Conservation (phyloP, 2,888 invertebrate genomes). For the Bombyx huttoni region DNA sequence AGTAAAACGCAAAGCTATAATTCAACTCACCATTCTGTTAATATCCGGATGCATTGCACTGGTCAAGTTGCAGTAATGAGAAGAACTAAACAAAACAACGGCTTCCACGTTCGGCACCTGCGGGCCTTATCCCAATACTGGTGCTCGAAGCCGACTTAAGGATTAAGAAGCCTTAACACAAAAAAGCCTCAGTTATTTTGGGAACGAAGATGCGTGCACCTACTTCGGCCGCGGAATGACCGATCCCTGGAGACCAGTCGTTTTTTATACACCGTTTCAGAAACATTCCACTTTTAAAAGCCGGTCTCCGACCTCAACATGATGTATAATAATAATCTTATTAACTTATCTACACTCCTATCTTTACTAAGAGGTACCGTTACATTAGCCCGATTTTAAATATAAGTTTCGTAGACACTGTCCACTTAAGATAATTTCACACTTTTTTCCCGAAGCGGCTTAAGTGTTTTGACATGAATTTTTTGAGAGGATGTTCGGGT, state of each 20-base stretch:
- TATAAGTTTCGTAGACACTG: slow-evolving; percentile 48
- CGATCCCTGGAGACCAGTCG: slow-evolving; percentile 55
- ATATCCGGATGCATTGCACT: slow-evolving; percentile 43
- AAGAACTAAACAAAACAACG: slow-evolving; percentile 19
- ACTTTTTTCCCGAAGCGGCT: slow-evolving; percentile 44
- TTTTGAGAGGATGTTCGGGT: slow-evolving; percentile 22
- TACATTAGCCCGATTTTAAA: slow-evolving; percentile 58
- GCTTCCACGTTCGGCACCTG: slow-evolving; percentile 31
- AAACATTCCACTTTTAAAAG: slow-evolving; percentile 65
- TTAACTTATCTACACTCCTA: slow-evolving; percentile 69
- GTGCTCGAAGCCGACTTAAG: slow-evolving; percentile 18
- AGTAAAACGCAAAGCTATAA: neutral
- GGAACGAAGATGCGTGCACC: slow-evolving; percentile 57
- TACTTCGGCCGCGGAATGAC: slow-evolving; percentile 58
- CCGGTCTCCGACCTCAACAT: slow-evolving; percentile 60
- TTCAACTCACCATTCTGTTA: slow-evolving; percentile 34
- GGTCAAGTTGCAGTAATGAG: slow-evolving; percentile 9
- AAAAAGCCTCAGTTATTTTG: slow-evolving; percentile 31
- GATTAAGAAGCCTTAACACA: slow-evolving; percentile 29
- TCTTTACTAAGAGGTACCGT: slow-evolving; percentile 68
- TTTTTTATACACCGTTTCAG: slow-evolving; percentile 69
- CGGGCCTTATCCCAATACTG: slow-evolving; percentile 28
- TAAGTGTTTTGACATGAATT: slow-evolving; percentile 50
- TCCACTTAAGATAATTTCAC: slow-evolving; percentile 67
- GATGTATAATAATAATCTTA: slow-evolving; percentile 68